Base-by-base conservation (phyloP, 2,888 invertebrate species). In the Dendrolimus pini region DNA sequence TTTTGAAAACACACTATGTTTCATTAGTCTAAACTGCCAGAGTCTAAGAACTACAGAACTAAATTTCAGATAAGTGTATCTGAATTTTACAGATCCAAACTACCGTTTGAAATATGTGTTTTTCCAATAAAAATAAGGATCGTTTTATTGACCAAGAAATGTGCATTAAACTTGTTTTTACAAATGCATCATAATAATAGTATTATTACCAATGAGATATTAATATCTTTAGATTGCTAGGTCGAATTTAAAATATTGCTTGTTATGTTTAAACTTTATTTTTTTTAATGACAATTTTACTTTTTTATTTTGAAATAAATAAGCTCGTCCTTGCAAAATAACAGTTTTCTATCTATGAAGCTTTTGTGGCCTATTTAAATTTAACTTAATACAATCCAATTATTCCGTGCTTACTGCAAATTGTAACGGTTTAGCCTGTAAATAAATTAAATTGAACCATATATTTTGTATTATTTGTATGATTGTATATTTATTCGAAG, bases 401-500 rank as follows among this genome's bases (percentile, higher is more conserved):
- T 30, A 57, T 42, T 47, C 54, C 41, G n/a, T 54, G 58, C 58
- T 58, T 52, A 42, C 52, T 54, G 53, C 56, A 56, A 41, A 41
- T 42, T 55, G 53, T 61, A 62, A 61, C 59, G 58, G 58, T 62
- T 56, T 58, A 60, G 56, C 57, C 56, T 65, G 65, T 65, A 65
- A 65, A 65, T 67, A 67, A 65, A 65, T 47, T 7, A 47, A 47
- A 10, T 47, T 47, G 12, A 61, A 58, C 58, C 59, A 63, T 63
- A 53, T 55, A 52, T 59, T 61, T 61, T 55, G 55, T n/a, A 58
- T 30, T 30, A 30, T 30, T 30, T 30, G 3, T 30, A 30, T 30
- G 30, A 30, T 30, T 30, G 30, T 30, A 30, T 30, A 6, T 30
- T 30, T 30, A 6, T 30, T 3, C 30, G 30, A 30, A 30, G 3